These are phyloP conservation scores for Diceros bicornis DNA, from an alignment of 2,797 vertebrate genomes.

Conservation along the genomic window DNA sequence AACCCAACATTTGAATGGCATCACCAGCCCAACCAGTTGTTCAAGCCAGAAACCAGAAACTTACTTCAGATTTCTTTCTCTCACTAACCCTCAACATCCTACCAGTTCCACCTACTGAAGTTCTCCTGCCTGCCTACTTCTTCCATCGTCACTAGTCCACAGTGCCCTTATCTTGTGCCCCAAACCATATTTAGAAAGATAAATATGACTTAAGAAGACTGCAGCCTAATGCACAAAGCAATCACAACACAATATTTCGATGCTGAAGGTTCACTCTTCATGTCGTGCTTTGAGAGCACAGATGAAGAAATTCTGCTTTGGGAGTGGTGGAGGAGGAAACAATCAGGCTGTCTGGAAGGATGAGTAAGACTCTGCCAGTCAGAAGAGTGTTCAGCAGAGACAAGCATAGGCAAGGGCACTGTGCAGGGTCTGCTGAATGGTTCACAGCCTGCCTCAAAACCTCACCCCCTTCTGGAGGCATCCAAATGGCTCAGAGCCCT, in stretches of 20 bases:
- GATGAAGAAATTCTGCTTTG: conserved; percentile 46
- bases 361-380: background rate
- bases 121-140: background rate
- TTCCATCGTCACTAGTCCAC: background rate
- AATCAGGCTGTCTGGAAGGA: background rate
- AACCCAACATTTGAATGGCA: background rate
- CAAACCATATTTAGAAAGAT: background rate
- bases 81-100: background rate
- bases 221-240: background rate
- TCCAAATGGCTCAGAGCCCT: background rate
- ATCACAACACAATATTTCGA: background rate
- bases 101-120: background rate
- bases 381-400: background rate
- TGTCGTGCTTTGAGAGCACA: background rate
- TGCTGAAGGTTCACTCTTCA: background rate
- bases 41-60: conserved; percentile 41
- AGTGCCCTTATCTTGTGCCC: background rate
- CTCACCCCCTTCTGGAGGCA: background rate
- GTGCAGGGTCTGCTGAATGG: background rate
- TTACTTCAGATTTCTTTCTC: conserved; percentile 4
- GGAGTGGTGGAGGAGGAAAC: background rate
- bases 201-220: background rate
- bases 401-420: background rate
- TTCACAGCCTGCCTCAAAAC: background rate
- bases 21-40: background rate